A percentile compares a stretch with the other conserved stretches of the same genome.
phyloP scores from a whole-genome alignment of 2,888 invertebrate genomes.

The Noctua janthina region DNA sequence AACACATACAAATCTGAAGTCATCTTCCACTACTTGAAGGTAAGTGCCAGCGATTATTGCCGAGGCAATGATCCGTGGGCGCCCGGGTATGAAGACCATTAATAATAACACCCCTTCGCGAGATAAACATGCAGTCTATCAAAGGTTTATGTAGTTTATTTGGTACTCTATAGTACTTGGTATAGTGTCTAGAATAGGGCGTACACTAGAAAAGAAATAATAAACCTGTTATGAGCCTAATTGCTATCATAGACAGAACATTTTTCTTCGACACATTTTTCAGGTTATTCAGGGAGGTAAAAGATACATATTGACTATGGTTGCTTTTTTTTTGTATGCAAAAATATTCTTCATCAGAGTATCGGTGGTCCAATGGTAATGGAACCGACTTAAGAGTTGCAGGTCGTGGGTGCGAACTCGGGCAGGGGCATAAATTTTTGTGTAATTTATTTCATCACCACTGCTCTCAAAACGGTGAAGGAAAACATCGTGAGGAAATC shows the following conservation, averaged over 20 bases:
- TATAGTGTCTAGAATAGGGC: neutral
- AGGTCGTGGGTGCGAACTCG: neutral
- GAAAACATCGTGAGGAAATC: neutral
- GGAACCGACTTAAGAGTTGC: neutral
- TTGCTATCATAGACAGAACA: neutral
- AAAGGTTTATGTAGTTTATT: constrained; percentile 13
- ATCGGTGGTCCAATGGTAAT: neutral
- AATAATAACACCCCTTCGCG: constrained; percentile 43
- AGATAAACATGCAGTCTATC: constrained; percentile 20
- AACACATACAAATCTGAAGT: constrained; percentile 47
- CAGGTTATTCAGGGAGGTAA: neutral
- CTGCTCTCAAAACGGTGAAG: neutral
- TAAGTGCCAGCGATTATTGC: constrained; percentile 33
- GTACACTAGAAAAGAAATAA: no score
- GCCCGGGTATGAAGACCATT: constrained; percentile 37
- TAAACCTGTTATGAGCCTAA: neutral
- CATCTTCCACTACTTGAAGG: constrained; percentile 19
- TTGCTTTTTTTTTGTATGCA: neutral
- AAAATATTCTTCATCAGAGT: neutral
- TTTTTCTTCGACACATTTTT: neutral
- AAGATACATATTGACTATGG: neutral
- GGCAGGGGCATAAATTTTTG: neutral
- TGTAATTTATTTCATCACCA: neutral
- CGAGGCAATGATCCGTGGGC: constrained; percentile 43
- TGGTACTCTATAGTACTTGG: constrained; percentile 6